Evolutionary conservation across 2,113 vertebrate genomes (phyloP), one percentile per base, ranked within the genome.

Genomic region (Merops nubicus): DNA sequence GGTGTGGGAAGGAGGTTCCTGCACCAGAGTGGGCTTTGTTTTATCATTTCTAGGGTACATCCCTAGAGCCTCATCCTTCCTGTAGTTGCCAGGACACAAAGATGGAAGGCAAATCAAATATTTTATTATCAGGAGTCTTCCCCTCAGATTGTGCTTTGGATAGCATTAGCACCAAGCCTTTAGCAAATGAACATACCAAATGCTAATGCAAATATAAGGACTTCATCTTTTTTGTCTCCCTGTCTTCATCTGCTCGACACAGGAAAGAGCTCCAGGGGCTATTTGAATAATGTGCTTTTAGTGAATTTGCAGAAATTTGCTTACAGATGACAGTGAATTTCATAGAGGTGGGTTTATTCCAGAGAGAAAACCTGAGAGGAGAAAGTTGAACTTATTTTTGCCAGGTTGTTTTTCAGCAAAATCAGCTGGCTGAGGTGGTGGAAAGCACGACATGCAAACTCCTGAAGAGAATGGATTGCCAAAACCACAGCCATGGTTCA

Each of bases 121-220:
- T 34, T 34, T 36, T 26, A 18, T 43, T 83, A 43, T 11, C 42
- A 43, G 11, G 11, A 12, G 11, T 15, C 45, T 18, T 18, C 17
- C 45, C 45, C 45, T 47, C 19, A 23, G 18, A n/a, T 34, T 69
- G 36, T 45, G 67, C 54, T 93, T 93, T 80, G 45, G 36, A 76
- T 91, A 29, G 31, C 17, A 53, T 51, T 65, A 48, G 56, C 25
- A 53, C n/a, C 12, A 26, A 57, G 23, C 36, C 33, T 87, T 85
- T 93, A 76, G 72, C 78, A 92, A 89, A 92, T 87, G 43, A 93
- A 86, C 42, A 56, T 86, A 64, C 72, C 95, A 93, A 96, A 89
- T 31, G 23, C 65, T 82, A 60, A 96, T 89, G 94, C 92, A 97
- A 97, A 97, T 97, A 93, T 5, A 85, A 34, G 40, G 83, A 33